Conservation (phyloP, 1,140 invertebrate species). For the Latrodectus geometricus region DNA sequence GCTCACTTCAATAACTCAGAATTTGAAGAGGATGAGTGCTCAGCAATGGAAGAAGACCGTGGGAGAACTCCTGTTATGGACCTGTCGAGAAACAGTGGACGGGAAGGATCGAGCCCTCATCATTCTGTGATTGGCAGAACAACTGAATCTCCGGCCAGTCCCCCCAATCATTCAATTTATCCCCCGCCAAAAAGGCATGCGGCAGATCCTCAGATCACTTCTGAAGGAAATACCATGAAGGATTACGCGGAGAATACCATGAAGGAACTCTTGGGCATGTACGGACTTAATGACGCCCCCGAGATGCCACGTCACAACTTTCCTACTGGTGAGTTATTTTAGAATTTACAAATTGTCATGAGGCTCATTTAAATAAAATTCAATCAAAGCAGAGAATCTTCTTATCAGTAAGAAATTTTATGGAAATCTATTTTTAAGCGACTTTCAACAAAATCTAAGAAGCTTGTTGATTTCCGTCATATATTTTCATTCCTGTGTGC, state of each 20-base stretch:
- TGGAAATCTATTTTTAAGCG: no score
- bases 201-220: conserved; percentile 6
- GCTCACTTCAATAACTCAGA: conserved; percentile 49
- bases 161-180: conserved; percentile 14
- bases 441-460: no score
- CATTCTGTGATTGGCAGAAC: conserved; percentile 22
- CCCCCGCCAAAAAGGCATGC: conserved; percentile 18
- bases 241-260: conserved; percentile 82
- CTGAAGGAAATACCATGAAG: conserved; percentile 72
- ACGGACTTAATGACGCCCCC: conserved; percentile 74
- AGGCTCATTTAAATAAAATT: no score
- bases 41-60: conserved; percentile 43
- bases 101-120: conserved; percentile 40
- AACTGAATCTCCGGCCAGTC: conserved; percentile 46
- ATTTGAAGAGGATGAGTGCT: conserved; percentile 50
- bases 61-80: conserved; percentile 59
- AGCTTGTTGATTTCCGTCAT: no score
- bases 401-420: no score
- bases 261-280: conserved; percentile 80
- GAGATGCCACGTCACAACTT: conserved; percentile 71
- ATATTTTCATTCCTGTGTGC: no score
- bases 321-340: conserved; percentile 68
- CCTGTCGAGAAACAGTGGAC: conserved; percentile 49
- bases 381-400: no score
- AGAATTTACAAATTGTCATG: not conserved